Base-by-base conservation (phyloP, 1,140 invertebrate genomes). In the Solenopsis invicta region DNA sequence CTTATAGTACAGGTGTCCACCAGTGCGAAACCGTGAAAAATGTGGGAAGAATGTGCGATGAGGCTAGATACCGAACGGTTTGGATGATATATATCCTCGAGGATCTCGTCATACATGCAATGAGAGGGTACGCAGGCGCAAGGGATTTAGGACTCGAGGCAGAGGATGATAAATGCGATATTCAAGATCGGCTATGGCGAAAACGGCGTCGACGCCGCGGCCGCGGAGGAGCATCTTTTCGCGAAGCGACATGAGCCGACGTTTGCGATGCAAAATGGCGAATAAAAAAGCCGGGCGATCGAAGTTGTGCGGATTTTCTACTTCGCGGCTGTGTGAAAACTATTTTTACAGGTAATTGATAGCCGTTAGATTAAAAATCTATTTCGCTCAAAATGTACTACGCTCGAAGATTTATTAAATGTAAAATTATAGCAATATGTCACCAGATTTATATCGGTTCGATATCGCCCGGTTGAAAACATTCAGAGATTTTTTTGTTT, bases 321-420 rank as follows among this genome's bases (percentile, higher is more conserved):
- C 0, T 21, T 9, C 10, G 18, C 66, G 24, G n/a, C 56, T 76
- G 37, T 84, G 50, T 45, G 59, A 66, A 77, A 67, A 92, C 80
- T 80, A 89, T 88, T 91, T 85, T 81, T 52, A 45, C 82, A 76
- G 9, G 62, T 87, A 90, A 92, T 90, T 77, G 88, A 91, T 91
- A 82, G 80, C 69, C 85, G 62, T 89, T 71, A 59, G 88, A 91
- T 90, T 90, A 93, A 90, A 92, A 91, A 92, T 90, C 69, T 92
- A 92, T 92, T 92, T 91, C 41, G 59, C 50, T 18, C 24, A 78
- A 64, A 78, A 74, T 41, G 12, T 52, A 34, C 41, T 67, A 89
- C 16, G 16, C 4, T 0, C 52, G 6, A 21, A 87, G 86, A 93
- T 93, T 92, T 93, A 92, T 93, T 92, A 89, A 93, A 92, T 87